Conservation (phyloP, 1,140 invertebrate genomes). For the Andricus grossulariae region DNA sequence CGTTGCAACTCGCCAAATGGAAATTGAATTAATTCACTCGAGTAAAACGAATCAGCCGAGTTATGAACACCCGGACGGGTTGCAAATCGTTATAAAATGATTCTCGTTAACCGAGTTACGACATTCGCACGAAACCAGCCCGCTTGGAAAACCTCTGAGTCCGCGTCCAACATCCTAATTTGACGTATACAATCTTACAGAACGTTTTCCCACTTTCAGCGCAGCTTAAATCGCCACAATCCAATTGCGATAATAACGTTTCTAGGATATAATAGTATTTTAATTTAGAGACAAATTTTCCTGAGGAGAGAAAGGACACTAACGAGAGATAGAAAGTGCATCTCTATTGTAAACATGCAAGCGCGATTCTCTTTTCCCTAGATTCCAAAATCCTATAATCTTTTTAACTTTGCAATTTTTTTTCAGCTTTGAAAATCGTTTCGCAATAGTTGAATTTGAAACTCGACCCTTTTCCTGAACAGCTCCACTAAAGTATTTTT, state of each 20-base stretch:
- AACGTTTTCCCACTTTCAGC: slow-evolving; percentile 1
- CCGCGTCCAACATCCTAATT: neutral
- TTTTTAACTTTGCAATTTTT: neutral
- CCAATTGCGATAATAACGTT: slow-evolving; percentile 16
- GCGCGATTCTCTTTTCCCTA: neutral
- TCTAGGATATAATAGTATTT: slow-evolving; percentile 22
- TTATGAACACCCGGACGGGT: neutral
- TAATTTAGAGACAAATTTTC: slow-evolving; percentile 30
- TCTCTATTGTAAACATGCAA: slow-evolving; percentile 28
- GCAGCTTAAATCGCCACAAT: slow-evolving; percentile 14
- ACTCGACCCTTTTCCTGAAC: too few species aligned
- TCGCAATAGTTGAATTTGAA: too few species aligned
- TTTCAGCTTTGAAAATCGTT: neutral
- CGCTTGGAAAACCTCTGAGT: slow-evolving; percentile 12
- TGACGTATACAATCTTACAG: slow-evolving; percentile 2
- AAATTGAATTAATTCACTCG: slow-evolving; percentile 22
- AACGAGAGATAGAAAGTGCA: slow-evolving; percentile 29
- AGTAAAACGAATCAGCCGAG: slow-evolving; percentile 11
- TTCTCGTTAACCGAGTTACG: neutral
- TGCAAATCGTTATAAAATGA: slow-evolving; percentile 14
- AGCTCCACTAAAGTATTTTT: too few species aligned
- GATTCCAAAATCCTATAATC: too few species aligned
- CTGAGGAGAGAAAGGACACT: slow-evolving; percentile 28
- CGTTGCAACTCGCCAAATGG: neutral
- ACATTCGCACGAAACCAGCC: neutral